phyloP scores from a whole-genome alignment of 1,140 invertebrate species.

The Drosophila trapezifrons region DNA sequence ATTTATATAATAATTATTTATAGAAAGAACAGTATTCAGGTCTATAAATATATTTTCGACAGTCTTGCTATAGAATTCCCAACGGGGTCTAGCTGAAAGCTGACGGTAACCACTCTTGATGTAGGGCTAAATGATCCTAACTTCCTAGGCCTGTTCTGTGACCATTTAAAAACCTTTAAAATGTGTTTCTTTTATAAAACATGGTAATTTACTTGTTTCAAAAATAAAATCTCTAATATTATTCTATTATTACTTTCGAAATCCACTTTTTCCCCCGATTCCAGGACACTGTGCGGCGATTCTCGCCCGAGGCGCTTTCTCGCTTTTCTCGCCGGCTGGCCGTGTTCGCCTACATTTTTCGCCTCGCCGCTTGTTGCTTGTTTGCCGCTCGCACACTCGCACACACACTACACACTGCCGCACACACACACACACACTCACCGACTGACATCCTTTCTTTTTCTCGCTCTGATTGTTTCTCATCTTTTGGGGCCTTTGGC shows the following conservation, averaged over 20 bases:
- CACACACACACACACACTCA: not conserved
- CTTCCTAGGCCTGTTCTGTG: not conserved
- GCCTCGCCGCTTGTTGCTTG: constrained; percentile 72
- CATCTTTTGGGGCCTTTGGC: constrained; percentile 31
- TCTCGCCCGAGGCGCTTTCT: constrained; percentile 23
- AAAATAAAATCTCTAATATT: no score
- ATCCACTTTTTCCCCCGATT: not conserved
- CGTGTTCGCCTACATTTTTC: constrained; percentile 29
- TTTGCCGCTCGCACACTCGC: constrained; percentile 18
- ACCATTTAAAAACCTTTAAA: not conserved
- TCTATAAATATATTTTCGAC: not conserved
- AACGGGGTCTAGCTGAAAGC: not conserved
- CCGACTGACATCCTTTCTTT: constrained; percentile 17
- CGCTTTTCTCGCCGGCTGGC: constrained; percentile 51
- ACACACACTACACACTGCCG: not conserved
- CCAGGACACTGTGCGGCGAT: constrained; percentile 48
- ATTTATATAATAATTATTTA: no score
- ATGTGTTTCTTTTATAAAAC: not conserved
- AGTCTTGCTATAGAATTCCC: not conserved
- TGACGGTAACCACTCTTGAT: not conserved
- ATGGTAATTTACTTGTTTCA: no score
- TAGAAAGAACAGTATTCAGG: not conserved
- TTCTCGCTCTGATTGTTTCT: constrained; percentile 28
- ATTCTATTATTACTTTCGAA: no score
- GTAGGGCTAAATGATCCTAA: not conserved